Evolutionary conservation across 1,140 invertebrate species (phyloP).

Genomic region (Dolichoris vasculosae): DNA sequence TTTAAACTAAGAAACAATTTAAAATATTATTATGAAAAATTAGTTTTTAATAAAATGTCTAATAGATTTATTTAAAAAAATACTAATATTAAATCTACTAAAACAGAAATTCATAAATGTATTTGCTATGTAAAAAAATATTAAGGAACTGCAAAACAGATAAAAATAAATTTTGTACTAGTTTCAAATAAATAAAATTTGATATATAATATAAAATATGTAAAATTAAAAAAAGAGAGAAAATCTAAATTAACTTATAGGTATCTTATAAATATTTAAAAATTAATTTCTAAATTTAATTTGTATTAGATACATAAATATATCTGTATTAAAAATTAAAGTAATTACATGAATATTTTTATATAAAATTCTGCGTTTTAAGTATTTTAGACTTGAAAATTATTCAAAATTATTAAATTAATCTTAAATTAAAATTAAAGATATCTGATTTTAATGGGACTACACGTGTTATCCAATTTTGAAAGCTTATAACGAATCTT

Average conservation of each 20-base stretch:
- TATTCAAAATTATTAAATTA: not conserved
- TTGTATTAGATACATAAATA: too few relatives aligned
- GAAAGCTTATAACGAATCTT: too few relatives aligned
- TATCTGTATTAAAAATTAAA: too few relatives aligned
- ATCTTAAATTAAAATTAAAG: not conserved
- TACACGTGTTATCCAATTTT: too few relatives aligned
- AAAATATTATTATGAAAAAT: not conserved
- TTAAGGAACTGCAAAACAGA: not conserved
- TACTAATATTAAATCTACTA: slow-evolving; percentile 2
- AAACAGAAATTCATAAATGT: slow-evolving; percentile 1
- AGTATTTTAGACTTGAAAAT: too few relatives aligned
- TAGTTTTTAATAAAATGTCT: not conserved
- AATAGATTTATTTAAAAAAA: not conserved
- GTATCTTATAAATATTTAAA: too few relatives aligned
- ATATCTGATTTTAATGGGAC: too few relatives aligned
- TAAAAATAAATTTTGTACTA: not conserved
- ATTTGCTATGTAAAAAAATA: slow-evolving; percentile 15
- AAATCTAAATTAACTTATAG: too few relatives aligned
- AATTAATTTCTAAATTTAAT: too few relatives aligned
- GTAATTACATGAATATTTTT: too few relatives aligned
- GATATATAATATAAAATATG: not conserved
- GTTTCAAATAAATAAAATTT: not conserved
- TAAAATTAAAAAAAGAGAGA: not conserved
- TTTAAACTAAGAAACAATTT: not conserved
- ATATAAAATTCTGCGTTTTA: too few relatives aligned